Evolutionary conservation across 1,140 invertebrate genomes (phyloP).

Genomic region (Drosophila sp.): DNA sequence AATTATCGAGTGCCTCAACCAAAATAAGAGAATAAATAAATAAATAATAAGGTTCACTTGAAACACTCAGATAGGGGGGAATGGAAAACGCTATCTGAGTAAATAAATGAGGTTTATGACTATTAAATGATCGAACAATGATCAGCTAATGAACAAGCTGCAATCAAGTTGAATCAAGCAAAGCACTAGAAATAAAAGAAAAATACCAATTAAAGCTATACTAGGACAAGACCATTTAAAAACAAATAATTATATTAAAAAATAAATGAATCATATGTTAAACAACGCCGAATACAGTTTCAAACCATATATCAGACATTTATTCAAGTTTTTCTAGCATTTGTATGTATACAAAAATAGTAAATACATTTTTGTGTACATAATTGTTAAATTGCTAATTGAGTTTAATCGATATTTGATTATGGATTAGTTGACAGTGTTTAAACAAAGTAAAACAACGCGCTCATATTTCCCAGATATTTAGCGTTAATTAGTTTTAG

Average conservation of each 20-base stretch:
- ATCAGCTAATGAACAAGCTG: not conserved
- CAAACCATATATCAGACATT: too few relatives aligned
- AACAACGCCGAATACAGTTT: too few relatives aligned
- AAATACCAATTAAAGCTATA: not conserved
- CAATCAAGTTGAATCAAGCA: slow-evolving; percentile 9
- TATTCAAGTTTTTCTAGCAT: too few relatives aligned
- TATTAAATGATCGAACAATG: slow-evolving; percentile 33
- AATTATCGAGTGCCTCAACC: slow-evolving; percentile 60
- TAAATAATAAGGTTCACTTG: slow-evolving; percentile 43
- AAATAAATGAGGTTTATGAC: slow-evolving; percentile 17
- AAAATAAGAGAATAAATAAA: slow-evolving; percentile 26
- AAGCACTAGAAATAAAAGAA: not conserved
- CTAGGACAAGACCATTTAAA: too few relatives aligned
- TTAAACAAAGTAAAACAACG: not conserved
- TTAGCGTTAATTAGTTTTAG: slow-evolving; percentile 10
- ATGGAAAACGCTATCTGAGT: not conserved
- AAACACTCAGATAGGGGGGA: slow-evolving; percentile 26
- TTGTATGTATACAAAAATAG: too few relatives aligned
- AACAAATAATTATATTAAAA: too few relatives aligned
- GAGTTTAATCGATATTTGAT: slow-evolving; percentile 4
- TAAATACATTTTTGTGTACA: too few relatives aligned
- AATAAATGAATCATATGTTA: too few relatives aligned
- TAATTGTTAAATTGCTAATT: not conserved
- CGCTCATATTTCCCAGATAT: slow-evolving; percentile 15
- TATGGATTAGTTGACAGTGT: slow-evolving; percentile 2